Evolutionary conservation across 2,113 vertebrate genomes (phyloP).

Genomic region (Lampris megalopsis): DNA sequence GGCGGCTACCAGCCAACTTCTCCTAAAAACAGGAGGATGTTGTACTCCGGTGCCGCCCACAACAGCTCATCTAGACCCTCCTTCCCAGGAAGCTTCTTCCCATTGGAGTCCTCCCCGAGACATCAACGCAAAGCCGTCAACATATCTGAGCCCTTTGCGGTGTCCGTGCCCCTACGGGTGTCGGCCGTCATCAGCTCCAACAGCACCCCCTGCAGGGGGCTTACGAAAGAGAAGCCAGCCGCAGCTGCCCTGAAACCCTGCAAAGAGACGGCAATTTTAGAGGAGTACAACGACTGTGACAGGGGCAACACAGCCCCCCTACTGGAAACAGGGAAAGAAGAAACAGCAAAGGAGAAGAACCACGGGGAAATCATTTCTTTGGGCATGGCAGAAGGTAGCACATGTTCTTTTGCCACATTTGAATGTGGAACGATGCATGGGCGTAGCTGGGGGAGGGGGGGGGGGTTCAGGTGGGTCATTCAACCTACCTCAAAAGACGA

Average conservation of each 20-base stretch:
- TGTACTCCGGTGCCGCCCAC: slow-evolving; percentile 87
- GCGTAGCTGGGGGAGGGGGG: too few species aligned
- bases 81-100: slow-evolving; percentile 90
- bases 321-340: slow-evolving; percentile 69
- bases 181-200: slow-evolving; percentile 96
- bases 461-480: too few species aligned
- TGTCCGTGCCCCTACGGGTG: slow-evolving; percentile 92
- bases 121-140: slow-evolving; percentile 95
- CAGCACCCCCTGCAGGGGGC: slow-evolving; percentile 90
- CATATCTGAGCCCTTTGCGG: slow-evolving; percentile 96
- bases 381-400: slow-evolving; percentile 64
- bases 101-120: slow-evolving; percentile 91
- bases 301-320: slow-evolving; percentile 72
- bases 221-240: slow-evolving; percentile 85
- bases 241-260: slow-evolving; percentile 76
- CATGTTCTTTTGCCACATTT: slow-evolving; percentile 9
- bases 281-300: slow-evolving; percentile 46
- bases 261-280: slow-evolving; percentile 57
- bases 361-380: slow-evolving; percentile 39
- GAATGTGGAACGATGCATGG: background rate
- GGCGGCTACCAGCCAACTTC: slow-evolving; percentile 86
- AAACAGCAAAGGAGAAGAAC: slow-evolving; percentile 62
- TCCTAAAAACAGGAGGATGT: slow-evolving; percentile 91
- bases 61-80: slow-evolving; percentile 84
- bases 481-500: too few species aligned